phyloP scores from a whole-genome alignment of 2,888 invertebrate genomes.

The Torymus tubicola region DNA sequence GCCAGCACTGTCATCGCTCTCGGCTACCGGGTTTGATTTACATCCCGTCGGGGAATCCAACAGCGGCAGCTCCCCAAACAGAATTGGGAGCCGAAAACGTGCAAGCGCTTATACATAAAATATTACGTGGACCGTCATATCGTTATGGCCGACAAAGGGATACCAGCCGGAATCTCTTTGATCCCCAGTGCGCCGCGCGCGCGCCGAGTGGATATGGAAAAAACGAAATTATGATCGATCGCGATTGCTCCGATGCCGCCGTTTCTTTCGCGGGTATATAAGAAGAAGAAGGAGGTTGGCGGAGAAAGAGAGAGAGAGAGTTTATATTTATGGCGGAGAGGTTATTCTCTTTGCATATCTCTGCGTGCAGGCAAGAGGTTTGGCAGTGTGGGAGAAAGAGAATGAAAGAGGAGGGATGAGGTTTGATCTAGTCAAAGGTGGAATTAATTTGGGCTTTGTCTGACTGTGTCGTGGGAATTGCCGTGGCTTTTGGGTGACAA shows the following conservation, averaged over 20 bases:
- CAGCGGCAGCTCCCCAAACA: background rate
- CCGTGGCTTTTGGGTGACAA: too few species aligned
- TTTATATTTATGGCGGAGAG: slow-evolving; percentile 50
- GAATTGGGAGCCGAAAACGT: slow-evolving; percentile 22
- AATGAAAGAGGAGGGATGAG: background rate
- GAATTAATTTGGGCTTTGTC: background rate
- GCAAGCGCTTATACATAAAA: slow-evolving; percentile 68
- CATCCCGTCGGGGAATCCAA: slow-evolving; percentile 46
- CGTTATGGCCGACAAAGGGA: slow-evolving; percentile 70
- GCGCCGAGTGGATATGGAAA: slow-evolving; percentile 29
- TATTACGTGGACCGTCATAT: slow-evolving; percentile 72
- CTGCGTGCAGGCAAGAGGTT: background rate
- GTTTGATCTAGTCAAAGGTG: slow-evolving; percentile 19
- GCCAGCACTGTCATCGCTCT: slow-evolving; percentile 5
- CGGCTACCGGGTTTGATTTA: slow-evolving; percentile 54
- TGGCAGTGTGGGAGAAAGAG: too few species aligned
- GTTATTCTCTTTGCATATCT: slow-evolving; percentile 46
- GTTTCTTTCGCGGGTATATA: slow-evolving; percentile 16
- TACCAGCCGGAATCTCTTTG: slow-evolving; percentile 54
- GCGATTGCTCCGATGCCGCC: slow-evolving; percentile 40
- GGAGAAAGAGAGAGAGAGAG: background rate
- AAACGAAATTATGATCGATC: slow-evolving; percentile 60
- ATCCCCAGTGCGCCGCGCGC: slow-evolving; percentile 28
- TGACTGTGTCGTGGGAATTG: too few species aligned
- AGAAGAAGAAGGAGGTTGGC: too few species aligned